These are phyloP conservation scores for Anisognathus igniventris DNA, from an alignment of 2,797 vertebrate species.

Conservation along the genomic window DNA sequence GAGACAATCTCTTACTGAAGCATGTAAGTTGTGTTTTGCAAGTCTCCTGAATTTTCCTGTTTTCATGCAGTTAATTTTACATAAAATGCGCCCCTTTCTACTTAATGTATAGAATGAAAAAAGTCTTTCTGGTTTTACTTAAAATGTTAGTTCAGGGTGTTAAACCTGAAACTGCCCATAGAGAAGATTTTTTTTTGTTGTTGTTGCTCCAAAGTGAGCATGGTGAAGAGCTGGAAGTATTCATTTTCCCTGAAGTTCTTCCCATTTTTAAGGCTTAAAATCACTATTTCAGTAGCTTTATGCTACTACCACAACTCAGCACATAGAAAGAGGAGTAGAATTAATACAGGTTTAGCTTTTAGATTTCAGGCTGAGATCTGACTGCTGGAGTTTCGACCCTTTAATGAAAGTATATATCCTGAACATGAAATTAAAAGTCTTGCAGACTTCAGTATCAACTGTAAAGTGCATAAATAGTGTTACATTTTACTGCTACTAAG, in stretches of 20 bases:
- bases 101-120: background rate
- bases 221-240: background rate
- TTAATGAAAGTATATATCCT: background rate
- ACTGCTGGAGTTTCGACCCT: background rate
- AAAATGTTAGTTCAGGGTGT: background rate
- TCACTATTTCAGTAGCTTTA: background rate
- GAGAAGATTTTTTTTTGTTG: background rate
- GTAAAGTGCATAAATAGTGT: background rate
- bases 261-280: background rate
- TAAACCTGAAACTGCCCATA: background rate
- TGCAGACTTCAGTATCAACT: background rate
- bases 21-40: constrained; percentile 79
- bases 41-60: background rate
- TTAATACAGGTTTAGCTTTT: background rate
- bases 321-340: background rate
- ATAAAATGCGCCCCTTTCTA: background rate
- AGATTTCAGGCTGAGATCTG: background rate
- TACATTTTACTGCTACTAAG: background rate
- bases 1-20: constrained; percentile 89
- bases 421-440: background rate
- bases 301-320: background rate
- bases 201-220: background rate
- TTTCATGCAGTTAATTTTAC: background rate
- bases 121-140: background rate
- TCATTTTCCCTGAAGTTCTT: background rate